Evolutionary conservation across 2,888 invertebrate species (phyloP), one percentile per base, ranked within the genome.

Genomic region (Elysia crispata): DNA sequence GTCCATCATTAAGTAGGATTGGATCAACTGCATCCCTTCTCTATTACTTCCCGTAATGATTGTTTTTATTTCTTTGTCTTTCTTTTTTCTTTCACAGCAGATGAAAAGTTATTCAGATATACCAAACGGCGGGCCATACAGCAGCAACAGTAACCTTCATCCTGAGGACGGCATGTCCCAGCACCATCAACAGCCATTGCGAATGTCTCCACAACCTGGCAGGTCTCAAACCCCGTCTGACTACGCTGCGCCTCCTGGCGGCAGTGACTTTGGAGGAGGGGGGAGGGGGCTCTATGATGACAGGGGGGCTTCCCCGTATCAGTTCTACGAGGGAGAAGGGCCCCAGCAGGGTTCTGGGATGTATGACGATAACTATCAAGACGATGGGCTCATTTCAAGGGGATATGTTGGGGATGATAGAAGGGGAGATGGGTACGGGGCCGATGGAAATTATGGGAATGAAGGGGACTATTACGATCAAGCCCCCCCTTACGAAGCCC

Each of bases 401-500:
- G 20, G n/a, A 60, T 60, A 23, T 15, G 60, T 20, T 60, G 60
- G 60, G 60, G 60, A 41, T 3, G 41, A 41, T 41, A 41, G 41
- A 11, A 18, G 60, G 60, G 60, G 11, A 11, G 41, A 41, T 41
- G 11, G 41, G 41, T 41, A 41, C 41, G 41, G 41, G 41, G 41
- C 3, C 41, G 5, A 3, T 3, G 41, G 11, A 41, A 41, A 6
- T 3, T 41, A 41, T 41, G 41, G 41, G 41, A 41, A 31, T 69
- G 74, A 60, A 31, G 41, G 60, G n/a, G 57, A 76, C 18, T 77
- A 70, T 57, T 77, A 70, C 57, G 77, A 76, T 23, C 18, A 67
- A 31, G 76, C 28, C 18, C 41, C 41, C 41, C 41, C 41, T 41
- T 41, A 6, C 41, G 89, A 89, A 79, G 87, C 89, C 20, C 89